phyloP scores from a whole-genome alignment of 2,888 invertebrate species.

The Mycalesis mineus region DNA sequence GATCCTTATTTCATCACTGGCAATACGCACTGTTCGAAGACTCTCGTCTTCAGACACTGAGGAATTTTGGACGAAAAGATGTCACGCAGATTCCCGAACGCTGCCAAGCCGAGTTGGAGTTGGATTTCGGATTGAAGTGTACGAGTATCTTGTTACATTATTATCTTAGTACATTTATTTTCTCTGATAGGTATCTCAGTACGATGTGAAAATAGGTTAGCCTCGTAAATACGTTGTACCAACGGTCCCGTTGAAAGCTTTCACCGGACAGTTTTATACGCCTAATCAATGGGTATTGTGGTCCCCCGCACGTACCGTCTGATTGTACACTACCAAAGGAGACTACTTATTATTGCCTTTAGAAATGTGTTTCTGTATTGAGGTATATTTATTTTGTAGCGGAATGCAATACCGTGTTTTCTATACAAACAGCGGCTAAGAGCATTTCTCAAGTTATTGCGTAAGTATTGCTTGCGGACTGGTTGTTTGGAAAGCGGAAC shows the following conservation, averaged over 20 bases:
- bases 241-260: conserved; percentile 4
- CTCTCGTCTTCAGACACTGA: too few relatives aligned
- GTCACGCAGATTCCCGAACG: too few relatives aligned
- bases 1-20: too few relatives aligned
- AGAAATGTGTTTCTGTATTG: conserved; percentile 2
- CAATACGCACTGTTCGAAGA: too few relatives aligned
- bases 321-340: conserved; percentile 6
- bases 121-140: too few relatives aligned
- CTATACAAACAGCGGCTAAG: not conserved
- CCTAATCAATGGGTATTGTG: conserved; percentile 21
- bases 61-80: too few relatives aligned
- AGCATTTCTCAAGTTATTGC: not conserved
- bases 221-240: conserved; percentile 10
- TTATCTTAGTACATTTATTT: too few relatives aligned
- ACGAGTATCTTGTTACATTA: too few relatives aligned
- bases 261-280: conserved; percentile 12
- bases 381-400: not conserved
- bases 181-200: too few relatives aligned
- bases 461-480: not conserved
- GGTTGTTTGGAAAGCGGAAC: too few relatives aligned
- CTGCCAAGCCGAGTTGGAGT: too few relatives aligned
- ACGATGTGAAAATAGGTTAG: not conserved
- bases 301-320: conserved; percentile 10
- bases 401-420: not conserved
- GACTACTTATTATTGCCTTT: conserved; percentile 8